Evolutionary conservation across 1,140 invertebrate genomes (phyloP).

Genomic region (Sycophila sp.): DNA sequence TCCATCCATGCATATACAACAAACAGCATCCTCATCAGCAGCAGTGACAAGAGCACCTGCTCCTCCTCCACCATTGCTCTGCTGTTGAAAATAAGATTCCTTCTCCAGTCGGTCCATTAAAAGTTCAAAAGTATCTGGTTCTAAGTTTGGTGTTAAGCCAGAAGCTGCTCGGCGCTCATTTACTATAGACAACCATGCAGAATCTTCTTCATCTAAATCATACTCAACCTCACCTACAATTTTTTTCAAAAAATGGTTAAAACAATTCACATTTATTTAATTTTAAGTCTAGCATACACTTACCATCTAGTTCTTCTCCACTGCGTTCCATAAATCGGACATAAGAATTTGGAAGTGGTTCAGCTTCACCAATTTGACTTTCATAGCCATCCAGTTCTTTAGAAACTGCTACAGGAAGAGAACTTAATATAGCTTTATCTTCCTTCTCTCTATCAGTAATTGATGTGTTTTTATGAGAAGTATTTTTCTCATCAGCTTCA

Average conservation of each 20-base stretch:
- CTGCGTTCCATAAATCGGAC: slow-evolving; percentile 94
- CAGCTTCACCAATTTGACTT: slow-evolving; percentile 78
- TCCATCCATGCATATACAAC: slow-evolving; percentile 94
- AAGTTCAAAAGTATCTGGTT: slow-evolving; percentile 89
- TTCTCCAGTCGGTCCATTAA: slow-evolving; percentile 97
- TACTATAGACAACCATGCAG: slow-evolving; percentile 89
- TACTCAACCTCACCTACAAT: slow-evolving; percentile 85
- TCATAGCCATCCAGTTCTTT: slow-evolving; percentile 82
- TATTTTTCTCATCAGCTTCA: slow-evolving; percentile 51
- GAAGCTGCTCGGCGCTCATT: slow-evolving; percentile 82
- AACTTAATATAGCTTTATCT: slow-evolving; percentile 57
- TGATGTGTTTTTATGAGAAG: slow-evolving; percentile 39
- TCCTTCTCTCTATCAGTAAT: slow-evolving; percentile 57
- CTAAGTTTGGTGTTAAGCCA: slow-evolving; percentile 74
- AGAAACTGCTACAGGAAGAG: slow-evolving; percentile 84
- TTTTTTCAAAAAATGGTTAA: not conserved
- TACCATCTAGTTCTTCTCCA: slow-evolving; percentile 91
- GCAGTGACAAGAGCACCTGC: slow-evolving; percentile 70
- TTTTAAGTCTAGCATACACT: slow-evolving; percentile 50
- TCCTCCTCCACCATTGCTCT: slow-evolving; percentile 71
- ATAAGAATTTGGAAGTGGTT: slow-evolving; percentile 82
- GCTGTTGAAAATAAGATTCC: slow-evolving; percentile 94
- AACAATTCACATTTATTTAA: slow-evolving; percentile 2
- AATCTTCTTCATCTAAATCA: slow-evolving; percentile 98
- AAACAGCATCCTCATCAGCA: slow-evolving; percentile 97